These are phyloP conservation scores for Typhlomys cinereus DNA, from an alignment of 2,113 vertebrate genomes.

Conservation along the genomic window DNA sequence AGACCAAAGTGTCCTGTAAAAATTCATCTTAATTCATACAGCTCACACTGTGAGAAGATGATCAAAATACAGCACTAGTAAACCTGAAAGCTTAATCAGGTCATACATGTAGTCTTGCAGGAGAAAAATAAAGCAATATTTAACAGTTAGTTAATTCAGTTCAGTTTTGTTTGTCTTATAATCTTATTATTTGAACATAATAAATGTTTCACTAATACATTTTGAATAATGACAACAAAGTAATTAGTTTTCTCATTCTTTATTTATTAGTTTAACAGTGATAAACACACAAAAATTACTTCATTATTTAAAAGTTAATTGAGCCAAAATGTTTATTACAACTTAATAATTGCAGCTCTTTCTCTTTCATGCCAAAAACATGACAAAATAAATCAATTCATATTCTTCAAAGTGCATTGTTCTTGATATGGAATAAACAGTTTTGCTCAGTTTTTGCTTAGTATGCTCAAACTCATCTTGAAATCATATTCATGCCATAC, in stretches of 20 bases:
- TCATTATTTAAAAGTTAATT: conserved; percentile 19
- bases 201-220: not conserved
- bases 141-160: not conserved
- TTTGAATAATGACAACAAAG: conserved; percentile 22
- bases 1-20: not conserved
- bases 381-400: not conserved
- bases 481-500: not conserved
- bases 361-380: not conserved
- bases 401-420: not conserved
- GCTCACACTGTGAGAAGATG: not conserved
- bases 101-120: not conserved
- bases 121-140: not conserved
- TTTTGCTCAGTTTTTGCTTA: not conserved
- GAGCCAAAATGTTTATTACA: not conserved
- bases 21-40: not conserved
- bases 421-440: not conserved
- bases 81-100: not conserved
- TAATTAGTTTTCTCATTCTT: not conserved
- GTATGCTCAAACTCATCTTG: not conserved
- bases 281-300: not conserved
- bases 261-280: not conserved
- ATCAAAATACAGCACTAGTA: not conserved
- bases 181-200: not conserved
- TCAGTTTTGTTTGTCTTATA: not conserved
- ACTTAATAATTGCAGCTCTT: not conserved